Evolutionary conservation across 2,113 vertebrate genomes (phyloP).

Genomic region (Pandion haliaetus): DNA sequence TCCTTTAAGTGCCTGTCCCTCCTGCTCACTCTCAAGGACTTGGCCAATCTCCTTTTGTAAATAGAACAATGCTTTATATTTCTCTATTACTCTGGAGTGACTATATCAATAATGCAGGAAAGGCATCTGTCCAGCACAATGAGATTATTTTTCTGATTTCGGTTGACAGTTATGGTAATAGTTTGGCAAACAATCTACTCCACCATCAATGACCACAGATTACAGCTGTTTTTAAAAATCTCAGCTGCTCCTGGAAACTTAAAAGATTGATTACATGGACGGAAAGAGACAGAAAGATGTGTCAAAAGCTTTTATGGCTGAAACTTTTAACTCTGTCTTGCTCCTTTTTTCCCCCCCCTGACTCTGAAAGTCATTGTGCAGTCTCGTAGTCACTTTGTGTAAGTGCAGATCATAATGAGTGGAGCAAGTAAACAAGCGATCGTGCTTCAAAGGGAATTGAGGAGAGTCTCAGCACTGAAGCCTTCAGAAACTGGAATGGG

Average conservation of each 20-base stretch:
- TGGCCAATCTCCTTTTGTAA: slow-evolving; percentile 99
- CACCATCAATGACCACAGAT: slow-evolving; percentile 91
- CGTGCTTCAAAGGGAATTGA: fast-evolving
- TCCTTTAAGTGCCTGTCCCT: slow-evolving; percentile 93
- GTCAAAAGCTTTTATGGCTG: slow-evolving; percentile 77
- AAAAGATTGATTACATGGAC: slow-evolving; percentile 87
- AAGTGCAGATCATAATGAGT: not conserved
- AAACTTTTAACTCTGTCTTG: slow-evolving; percentile 77
- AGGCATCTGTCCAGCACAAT: slow-evolving; percentile 92
- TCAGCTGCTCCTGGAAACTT: slow-evolving; percentile 81
- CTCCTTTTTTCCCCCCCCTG: not conserved
- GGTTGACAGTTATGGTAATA: slow-evolving; percentile 99
- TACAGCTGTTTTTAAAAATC: slow-evolving; percentile 97
- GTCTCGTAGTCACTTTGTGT: not conserved
- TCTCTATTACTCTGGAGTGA: slow-evolving; percentile 89
- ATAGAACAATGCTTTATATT: slow-evolving; percentile 99
- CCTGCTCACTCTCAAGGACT: slow-evolving; percentile 93
- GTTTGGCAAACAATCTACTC: slow-evolving; percentile 99
- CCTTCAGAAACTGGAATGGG: not conserved
- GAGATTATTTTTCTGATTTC: slow-evolving; percentile 99
- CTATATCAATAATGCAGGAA: slow-evolving; percentile 99
- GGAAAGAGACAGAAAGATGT: slow-evolving; percentile 82
- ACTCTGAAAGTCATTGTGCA: not conserved
- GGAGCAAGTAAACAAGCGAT: not conserved
- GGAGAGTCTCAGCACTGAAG: not conserved